These are phyloP conservation scores for Cyclopterus lumpus DNA, from an alignment of 2,797 vertebrate genomes.

Conservation along the genomic window DNA sequence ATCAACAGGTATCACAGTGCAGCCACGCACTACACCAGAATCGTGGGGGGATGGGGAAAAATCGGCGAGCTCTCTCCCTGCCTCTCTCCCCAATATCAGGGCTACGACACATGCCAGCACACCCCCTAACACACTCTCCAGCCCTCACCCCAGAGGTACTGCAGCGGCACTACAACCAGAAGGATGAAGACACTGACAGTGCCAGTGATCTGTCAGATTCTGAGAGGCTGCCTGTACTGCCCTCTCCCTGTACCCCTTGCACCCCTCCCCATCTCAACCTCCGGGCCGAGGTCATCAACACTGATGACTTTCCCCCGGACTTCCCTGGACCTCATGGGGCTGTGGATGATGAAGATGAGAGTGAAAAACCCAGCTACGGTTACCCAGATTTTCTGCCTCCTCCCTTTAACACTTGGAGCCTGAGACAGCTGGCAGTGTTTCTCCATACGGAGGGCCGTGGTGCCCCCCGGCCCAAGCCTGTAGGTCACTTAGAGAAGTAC, in stretches of 20 bases:
- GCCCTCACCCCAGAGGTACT: slow-evolving; percentile 76
- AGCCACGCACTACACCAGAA: slow-evolving; percentile 63
- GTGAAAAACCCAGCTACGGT: slow-evolving; percentile 74
- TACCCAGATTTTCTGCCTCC: slow-evolving; percentile 94
- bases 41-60: slow-evolving; percentile 75
- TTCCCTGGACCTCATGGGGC: slow-evolving; percentile 74
- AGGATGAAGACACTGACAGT: slow-evolving; percentile 90
- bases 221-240: slow-evolving; percentile 90
- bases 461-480: slow-evolving; percentile 81
- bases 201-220: slow-evolving; percentile 97
- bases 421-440: slow-evolving; percentile 88
- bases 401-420: slow-evolving; percentile 94
- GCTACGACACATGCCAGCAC: slow-evolving; percentile 73
- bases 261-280: slow-evolving; percentile 94
- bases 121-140: slow-evolving; percentile 66
- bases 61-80: slow-evolving; percentile 80
- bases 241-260: slow-evolving; percentile 91
- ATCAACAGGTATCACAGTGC: slow-evolving; percentile 61
- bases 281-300: slow-evolving; percentile 91
- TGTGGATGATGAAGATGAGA: slow-evolving; percentile 63
- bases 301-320: slow-evolving; percentile 81
- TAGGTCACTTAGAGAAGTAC: slow-evolving; percentile 88
- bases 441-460: slow-evolving; percentile 86
- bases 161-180: slow-evolving; percentile 82
- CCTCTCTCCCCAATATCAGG: slow-evolving; percentile 82